Evolutionary conservation across 1,140 invertebrate genomes (phyloP), one percentile per base, ranked within the genome.

Genomic region (Trachymyrmex cornetzi): DNA sequence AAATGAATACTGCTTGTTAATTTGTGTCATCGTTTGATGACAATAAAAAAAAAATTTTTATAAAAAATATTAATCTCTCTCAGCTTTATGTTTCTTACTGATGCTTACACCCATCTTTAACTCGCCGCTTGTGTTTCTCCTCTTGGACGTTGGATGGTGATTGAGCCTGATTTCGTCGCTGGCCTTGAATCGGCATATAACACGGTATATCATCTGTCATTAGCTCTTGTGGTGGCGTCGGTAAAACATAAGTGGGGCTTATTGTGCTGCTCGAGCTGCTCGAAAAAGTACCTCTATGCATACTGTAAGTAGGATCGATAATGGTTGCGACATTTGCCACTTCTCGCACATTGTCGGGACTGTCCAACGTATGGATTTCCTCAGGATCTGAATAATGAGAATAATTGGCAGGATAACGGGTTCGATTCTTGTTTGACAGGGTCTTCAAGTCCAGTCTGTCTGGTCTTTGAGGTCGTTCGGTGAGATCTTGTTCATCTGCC

Each of bases 121-220:
- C 93, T 24, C 95, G 91, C 34, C 95, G 94, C 66, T 95, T 95
- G 6, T 96, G 94, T 72, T 96, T 96, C 71, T 95, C 95, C 63
- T 96, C 96, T 74, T 96, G 96, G 74, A 94, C 93, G 24, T 96
- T 92, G 1, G 95, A 95, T 7, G 94, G 91, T 11, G 94, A 91
- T 90, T 94, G 90, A 3, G 84, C 87, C 74, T 95, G 94, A 88
- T 93, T 97, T 90, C 97, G 94, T 81, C 97, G 94, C 90, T 97
- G 97, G 64, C 97, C 97, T 94, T 97, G 97, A 90, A 98, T 97
- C 66, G 97, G 97, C 97, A 98, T 97, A 89, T 98, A 98, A 87
- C 97, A 97, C 5, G 97, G 96, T 50, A 96, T 95, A 88, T 96
- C 96, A 44, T 96, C 96, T n/a, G 89, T 87, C 92, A 93, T 93